phyloP scores from a whole-genome alignment of 2,113 vertebrate species.

The Motacilla alba region DNA sequence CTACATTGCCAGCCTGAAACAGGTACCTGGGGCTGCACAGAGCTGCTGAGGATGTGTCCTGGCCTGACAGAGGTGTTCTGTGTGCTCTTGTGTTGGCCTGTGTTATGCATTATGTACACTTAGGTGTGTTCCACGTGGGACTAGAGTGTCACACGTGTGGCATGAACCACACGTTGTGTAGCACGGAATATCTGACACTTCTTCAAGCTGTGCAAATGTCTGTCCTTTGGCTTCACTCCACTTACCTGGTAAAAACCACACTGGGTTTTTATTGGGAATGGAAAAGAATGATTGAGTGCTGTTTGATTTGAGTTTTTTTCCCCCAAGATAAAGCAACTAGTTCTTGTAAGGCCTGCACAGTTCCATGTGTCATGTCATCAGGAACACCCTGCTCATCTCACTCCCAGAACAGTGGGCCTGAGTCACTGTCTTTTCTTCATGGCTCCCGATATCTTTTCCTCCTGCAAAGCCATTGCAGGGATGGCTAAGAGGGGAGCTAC shows the following conservation, averaged over 20 bases:
- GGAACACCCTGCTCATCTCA: background rate
- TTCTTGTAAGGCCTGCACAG: background rate
- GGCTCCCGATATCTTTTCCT: background rate
- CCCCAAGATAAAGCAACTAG: background rate
- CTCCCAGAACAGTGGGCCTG: background rate
- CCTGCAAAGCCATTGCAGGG: background rate
- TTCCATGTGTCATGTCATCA: background rate
- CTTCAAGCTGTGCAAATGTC: background rate
- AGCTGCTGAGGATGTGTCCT: background rate
- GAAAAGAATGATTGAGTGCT: background rate
- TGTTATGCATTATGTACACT: rapidly evolving
- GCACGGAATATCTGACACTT: background rate
- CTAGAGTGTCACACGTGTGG: background rate
- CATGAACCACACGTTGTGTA: too few relatives aligned
- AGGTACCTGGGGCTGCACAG: constrained; percentile 57
- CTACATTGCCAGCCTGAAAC: constrained; percentile 85
- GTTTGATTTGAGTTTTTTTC: background rate
- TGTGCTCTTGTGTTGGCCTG: background rate
- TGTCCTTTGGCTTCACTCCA: background rate
- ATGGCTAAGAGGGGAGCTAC: background rate
- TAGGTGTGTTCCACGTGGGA: background rate
- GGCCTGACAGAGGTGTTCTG: rapidly evolving
- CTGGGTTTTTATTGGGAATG: background rate
- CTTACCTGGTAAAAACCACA: background rate
- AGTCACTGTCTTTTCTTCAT: background rate